These are phyloP conservation scores for Ariolimax columbianus DNA, from an alignment of 2,888 invertebrate genomes.

Conservation along the genomic window DNA sequence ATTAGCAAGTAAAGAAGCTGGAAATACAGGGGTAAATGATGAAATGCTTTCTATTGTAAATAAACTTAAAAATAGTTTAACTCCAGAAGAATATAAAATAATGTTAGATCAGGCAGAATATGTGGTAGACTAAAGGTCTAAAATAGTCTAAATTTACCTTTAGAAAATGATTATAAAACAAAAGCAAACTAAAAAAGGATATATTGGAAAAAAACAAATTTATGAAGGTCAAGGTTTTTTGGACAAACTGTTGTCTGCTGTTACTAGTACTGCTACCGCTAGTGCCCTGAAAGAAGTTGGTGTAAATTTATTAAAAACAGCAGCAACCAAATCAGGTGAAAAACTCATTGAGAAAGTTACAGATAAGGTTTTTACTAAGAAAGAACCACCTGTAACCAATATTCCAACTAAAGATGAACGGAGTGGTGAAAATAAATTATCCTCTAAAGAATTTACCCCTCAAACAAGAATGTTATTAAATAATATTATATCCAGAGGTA, in stretches of 20 bases:
- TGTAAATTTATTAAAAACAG: slow-evolving; percentile 19
- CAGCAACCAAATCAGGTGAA: background rate
- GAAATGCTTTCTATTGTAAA: slow-evolving; percentile 17
- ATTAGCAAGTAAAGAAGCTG: slow-evolving; percentile 21
- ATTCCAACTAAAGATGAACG: background rate
- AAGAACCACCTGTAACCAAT: background rate
- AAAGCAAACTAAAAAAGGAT: slow-evolving; percentile 19
- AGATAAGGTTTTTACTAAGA: background rate
- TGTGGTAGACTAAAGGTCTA: background rate
- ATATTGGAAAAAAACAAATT: background rate
- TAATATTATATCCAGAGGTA: slow-evolving; percentile 13
- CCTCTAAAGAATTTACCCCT: background rate
- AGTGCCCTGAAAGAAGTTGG: background rate
- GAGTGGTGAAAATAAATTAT: background rate
- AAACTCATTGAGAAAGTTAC: slow-evolving; percentile 11
- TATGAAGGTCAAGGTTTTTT: slow-evolving; percentile 1
- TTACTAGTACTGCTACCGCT: background rate
- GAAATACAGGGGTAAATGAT: slow-evolving; percentile 10
- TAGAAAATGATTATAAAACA: slow-evolving; percentile 2
- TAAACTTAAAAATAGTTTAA: slow-evolving; percentile 4
- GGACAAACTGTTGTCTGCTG: background rate
- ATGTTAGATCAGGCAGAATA: background rate
- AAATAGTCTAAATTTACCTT: background rate
- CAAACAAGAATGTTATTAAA: slow-evolving; percentile 13
- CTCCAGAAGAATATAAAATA: background rate